phyloP scores from a whole-genome alignment of 2,113 vertebrate species.

The Channa maculata region DNA sequence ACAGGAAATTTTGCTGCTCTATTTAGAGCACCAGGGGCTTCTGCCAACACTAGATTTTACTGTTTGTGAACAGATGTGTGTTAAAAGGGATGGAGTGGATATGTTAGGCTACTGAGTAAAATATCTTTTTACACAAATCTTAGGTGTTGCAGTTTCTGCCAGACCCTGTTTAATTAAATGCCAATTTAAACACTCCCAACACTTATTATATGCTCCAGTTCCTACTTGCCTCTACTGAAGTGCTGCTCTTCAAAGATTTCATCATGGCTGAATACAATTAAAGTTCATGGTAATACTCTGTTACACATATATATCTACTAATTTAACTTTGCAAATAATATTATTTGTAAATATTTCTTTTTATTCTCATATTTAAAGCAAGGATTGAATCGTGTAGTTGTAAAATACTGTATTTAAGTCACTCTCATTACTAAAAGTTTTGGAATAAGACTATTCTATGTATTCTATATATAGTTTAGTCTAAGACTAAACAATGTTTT shows the following conservation, averaged over 20 bases:
- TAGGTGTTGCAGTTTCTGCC: not conserved
- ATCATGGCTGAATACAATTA: slow-evolving; percentile 4
- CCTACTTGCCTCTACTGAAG: slow-evolving; percentile 37
- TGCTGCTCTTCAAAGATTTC: slow-evolving; percentile 41
- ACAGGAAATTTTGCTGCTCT: not conserved
- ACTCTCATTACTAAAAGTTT: slow-evolving; percentile 29
- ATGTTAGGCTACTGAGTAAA: not conserved
- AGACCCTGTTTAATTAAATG: slow-evolving; percentile 20
- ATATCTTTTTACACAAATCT: not conserved
- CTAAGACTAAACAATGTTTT: not conserved
- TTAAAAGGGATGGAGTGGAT: not conserved
- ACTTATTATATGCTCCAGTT: slow-evolving; percentile 33
- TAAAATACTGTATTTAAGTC: slow-evolving; percentile 71
- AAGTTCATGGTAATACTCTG: slow-evolving; percentile 18
- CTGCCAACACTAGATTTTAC: not conserved
- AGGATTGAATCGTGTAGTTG: slow-evolving; percentile 29
- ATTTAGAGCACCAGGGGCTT: not conserved
- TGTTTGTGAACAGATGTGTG: not conserved
- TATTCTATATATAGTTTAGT: not conserved
- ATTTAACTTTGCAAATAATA: slow-evolving; percentile 65
- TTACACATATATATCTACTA: slow-evolving; percentile 16
- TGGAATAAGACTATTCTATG: slow-evolving; percentile 17
- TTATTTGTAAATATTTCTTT: slow-evolving; percentile 72
- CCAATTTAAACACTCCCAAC: slow-evolving; percentile 38
- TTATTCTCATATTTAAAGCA: slow-evolving; percentile 66